phyloP scores from a whole-genome alignment of 2,888 invertebrate genomes.

The Eretmocerus hayati region DNA sequence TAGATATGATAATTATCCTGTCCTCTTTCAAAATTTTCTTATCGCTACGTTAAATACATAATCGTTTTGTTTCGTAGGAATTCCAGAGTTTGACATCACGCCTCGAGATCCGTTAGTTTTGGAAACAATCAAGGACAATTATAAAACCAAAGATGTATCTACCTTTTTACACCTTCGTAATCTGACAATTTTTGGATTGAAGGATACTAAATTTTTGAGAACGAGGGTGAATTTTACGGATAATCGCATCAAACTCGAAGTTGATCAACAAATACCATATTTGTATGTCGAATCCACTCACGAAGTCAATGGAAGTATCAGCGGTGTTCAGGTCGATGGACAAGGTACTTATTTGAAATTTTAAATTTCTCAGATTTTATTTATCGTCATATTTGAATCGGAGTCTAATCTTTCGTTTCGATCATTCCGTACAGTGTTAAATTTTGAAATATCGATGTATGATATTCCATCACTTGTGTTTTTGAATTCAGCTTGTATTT shows the following conservation, averaged over 20 bases:
- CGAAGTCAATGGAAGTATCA: not conserved
- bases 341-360: too few species aligned
- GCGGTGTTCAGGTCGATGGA: not conserved
- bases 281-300: not conserved
- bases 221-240: not conserved
- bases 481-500: not conserved
- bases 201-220: not conserved
- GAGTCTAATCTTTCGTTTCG: too few species aligned
- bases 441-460: too few species aligned
- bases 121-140: not conserved
- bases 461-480: too few species aligned
- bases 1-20: too few species aligned
- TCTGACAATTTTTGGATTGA: not conserved
- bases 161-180: not conserved
- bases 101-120: not conserved
- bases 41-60: too few species aligned
- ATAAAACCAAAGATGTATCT: not conserved
- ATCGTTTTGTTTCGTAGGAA: conserved; percentile 12
- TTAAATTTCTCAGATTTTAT: too few species aligned
- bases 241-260: not conserved
- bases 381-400: too few species aligned
- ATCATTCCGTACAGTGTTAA: too few species aligned
- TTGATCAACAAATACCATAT: not conserved
- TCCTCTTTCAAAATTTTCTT: too few species aligned
- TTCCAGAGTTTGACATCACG: not conserved